Evolutionary conservation across 2,113 vertebrate species (phyloP).

Genomic region (Potamarius usumacintae): DNA sequence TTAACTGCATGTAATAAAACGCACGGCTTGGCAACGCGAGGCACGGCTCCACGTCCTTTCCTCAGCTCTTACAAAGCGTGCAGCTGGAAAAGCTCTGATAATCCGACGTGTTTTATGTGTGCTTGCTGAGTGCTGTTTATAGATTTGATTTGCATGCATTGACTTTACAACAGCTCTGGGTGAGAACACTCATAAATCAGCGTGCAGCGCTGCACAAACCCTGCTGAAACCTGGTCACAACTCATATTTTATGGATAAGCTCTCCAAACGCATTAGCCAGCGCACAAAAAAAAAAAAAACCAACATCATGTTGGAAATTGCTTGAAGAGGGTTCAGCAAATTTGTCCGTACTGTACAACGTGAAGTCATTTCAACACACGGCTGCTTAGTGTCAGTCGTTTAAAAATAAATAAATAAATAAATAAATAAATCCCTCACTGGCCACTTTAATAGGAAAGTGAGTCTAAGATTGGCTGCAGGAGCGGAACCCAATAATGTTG

Average conservation of each 20-base stretch:
- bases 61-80: constrained; percentile 9
- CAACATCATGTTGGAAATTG: not conserved
- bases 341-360: not conserved
- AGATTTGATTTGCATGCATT: constrained; percentile 39
- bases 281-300: not conserved
- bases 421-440: no score
- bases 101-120: constrained; percentile 25
- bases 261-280: constrained; percentile 32
- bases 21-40: not conserved
- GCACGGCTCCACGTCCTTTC: not conserved
- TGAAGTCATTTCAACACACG: not conserved
- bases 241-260: constrained; percentile 43
- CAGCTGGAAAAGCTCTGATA: constrained; percentile 16
- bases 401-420: no score
- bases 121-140: constrained; percentile 41
- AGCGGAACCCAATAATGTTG: no score
- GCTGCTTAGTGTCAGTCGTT: not conserved
- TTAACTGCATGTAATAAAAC: not conserved
- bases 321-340: not conserved
- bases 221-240: constrained; percentile 2
- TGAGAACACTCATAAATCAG: constrained; percentile 44
- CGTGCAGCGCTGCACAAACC: not conserved
- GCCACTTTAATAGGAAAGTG: no score
- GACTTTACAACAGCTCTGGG: constrained; percentile 33
- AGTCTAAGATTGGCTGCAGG: no score